phyloP scores from a whole-genome alignment of 37 sponge, comb jelly and placozoan species.

The Chondrosia reniformis region DNA sequence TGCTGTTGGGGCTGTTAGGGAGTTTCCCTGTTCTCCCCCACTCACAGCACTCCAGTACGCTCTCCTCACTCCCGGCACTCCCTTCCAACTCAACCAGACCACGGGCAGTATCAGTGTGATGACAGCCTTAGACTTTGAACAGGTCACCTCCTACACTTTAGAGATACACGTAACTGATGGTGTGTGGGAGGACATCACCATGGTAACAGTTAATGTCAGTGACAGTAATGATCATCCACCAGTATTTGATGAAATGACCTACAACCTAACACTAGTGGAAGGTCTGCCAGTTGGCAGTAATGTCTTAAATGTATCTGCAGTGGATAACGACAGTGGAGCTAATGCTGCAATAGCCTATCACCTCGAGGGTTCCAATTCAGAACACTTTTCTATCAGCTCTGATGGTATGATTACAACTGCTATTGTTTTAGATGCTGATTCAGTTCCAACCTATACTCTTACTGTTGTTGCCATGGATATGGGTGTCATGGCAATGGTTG shows the following conservation, averaged over 20 bases:
- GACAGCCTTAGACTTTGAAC: not conserved
- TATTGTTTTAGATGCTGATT: slow-evolving; percentile 18
- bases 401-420: slow-evolving; percentile 14
- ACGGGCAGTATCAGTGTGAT: slow-evolving; percentile 19
- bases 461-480: slow-evolving; percentile 33
- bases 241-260: slow-evolving; percentile 30
- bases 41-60: not conserved
- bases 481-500: not conserved
- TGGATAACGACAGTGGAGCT: slow-evolving; percentile 38
- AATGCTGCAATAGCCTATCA: slow-evolving; percentile 35
- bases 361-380: slow-evolving; percentile 7
- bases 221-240: slow-evolving; percentile 52
- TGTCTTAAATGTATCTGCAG: slow-evolving; percentile 35
- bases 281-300: slow-evolving; percentile 16
- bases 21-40: not conserved
- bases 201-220: slow-evolving; percentile 20
- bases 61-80: not conserved
- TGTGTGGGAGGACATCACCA: not conserved
- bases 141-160: not conserved
- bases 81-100: slow-evolving; percentile 7
- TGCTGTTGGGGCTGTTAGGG: not conserved
- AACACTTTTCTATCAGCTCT: slow-evolving; percentile 26
- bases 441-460: slow-evolving; percentile 25
- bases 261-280: slow-evolving; percentile 41
- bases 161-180: not conserved